Evolutionary conservation across 2,888 invertebrate genomes (phyloP), one percentile per base, ranked within the genome.

Genomic region (Leucozona laternaria): DNA sequence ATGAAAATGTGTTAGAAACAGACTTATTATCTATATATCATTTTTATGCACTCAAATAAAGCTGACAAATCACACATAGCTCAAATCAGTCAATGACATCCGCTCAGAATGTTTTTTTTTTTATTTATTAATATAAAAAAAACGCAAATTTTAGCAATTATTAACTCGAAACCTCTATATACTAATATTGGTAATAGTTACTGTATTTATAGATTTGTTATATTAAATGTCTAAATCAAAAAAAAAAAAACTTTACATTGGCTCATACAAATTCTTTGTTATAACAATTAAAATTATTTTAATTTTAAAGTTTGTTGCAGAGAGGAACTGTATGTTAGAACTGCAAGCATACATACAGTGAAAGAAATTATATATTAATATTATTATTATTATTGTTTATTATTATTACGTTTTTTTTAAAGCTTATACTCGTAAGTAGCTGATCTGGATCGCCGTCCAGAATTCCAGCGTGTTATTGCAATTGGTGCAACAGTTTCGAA

Each of bases 361-460:
- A 68, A 66, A 53, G 15, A 50, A 53, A 53, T 31, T 68, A 31
- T 8, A 31, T 31, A 31, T 31, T 31, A n/a, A n/a, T n/a, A 31
- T 31, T 8, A 31, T 31, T 31, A 7, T 31, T 31, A 8, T 31
- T 31, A 4, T 28, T 28, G 4, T 5, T 28, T 31, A 22, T 7
- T 37, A 37, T 22, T 15, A 60, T 40, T 60, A 60, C 37, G 20
- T 15, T 37, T 37, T 34, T 37, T 48, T 91, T 91, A 92, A 90
- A 92, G 89, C 20, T 91, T 90, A 86, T 92, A 92, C 81, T 92
- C 92, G 78, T 92, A 92, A 89, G 92, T 91, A 34, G 92, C 92
- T 58, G 92, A 93, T 31, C 92, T 90, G 2, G 92, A 92, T 28
- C 92, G 91, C 22, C 92, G 89, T n/a, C 92, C 92, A 34, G 91